Percentiles rank a stretch among this genome's conserved stretches.
phyloP scores from a whole-genome alignment of 2,888 invertebrate genomes.

The Mongoloraphidia duomilia region DNA sequence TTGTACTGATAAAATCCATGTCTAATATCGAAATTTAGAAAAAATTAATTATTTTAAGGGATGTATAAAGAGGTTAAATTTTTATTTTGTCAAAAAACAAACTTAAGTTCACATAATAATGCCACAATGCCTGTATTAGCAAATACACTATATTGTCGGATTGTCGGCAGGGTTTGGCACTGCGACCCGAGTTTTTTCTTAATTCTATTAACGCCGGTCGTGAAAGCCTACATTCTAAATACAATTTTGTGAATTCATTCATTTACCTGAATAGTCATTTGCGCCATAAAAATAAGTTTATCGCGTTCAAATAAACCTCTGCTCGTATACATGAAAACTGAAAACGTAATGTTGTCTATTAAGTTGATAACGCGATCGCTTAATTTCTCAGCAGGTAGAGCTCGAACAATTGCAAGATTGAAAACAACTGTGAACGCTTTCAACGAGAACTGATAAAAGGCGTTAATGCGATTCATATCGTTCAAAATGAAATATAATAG shows the following conservation, averaged over 20 bases:
- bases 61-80: too few relatives aligned
- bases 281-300: constrained; percentile 78
- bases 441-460: constrained; percentile 89
- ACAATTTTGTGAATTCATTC: not conserved
- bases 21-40: too few relatives aligned
- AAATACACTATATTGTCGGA: too few relatives aligned
- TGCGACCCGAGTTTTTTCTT: too few relatives aligned
- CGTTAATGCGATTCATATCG: constrained; percentile 82
- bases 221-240: too few relatives aligned
- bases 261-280: constrained; percentile 65
- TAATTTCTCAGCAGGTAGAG: constrained; percentile 53
- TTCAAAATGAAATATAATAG: constrained; percentile 87
- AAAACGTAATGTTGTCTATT: constrained; percentile 76
- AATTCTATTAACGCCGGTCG: too few relatives aligned
- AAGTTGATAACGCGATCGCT: constrained; percentile 58
- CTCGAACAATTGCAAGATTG: constrained; percentile 62
- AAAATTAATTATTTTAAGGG: too few relatives aligned
- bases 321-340: constrained; percentile 77
- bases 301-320: constrained; percentile 84
- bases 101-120: too few relatives aligned
- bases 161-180: too few relatives aligned
- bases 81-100: too few relatives aligned
- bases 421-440: constrained; percentile 90
- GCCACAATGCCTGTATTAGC: too few relatives aligned
- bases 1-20: too few relatives aligned